Percentiles rank a stretch among this genome's conserved stretches.
Conservation (phyloP, 2,113 vertebrate genomes). For the Poeciliopsis prolifica region DNA sequence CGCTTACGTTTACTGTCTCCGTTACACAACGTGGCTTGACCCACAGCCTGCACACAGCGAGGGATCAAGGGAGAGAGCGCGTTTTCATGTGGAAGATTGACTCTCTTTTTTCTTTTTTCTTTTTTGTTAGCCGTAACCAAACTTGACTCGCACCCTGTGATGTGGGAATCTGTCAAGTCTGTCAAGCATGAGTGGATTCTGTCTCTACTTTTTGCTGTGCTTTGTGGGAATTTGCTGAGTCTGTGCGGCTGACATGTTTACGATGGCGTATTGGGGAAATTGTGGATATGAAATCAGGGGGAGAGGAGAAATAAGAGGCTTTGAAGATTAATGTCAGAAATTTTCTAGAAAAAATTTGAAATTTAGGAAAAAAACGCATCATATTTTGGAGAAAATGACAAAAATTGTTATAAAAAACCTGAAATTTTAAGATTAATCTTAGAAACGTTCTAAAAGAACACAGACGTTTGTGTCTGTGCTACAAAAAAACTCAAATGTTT, state of each 20-base stretch:
- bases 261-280: too few relatives aligned
- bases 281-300: too few relatives aligned
- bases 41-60: neutral
- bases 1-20: slow-evolving; percentile 4
- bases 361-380: too few relatives aligned
- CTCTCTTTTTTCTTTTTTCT: neutral
- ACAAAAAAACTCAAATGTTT: too few relatives aligned
- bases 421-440: too few relatives aligned
- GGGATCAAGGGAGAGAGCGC: neutral
- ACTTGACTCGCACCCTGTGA: neutral
- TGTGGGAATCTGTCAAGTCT: neutral
- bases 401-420: too few relatives aligned
- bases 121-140: neutral
- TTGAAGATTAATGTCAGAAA: too few relatives aligned
- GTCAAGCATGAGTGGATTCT: neutral
- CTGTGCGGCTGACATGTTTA: neutral
- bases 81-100: neutral
- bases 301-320: too few relatives aligned
- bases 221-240: neutral
- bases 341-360: too few relatives aligned
- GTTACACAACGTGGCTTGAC: neutral
- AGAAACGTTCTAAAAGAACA: too few relatives aligned
- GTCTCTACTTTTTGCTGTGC: neutral
- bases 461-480: too few relatives aligned
- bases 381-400: too few relatives aligned